phyloP scores from a whole-genome alignment of 2,888 invertebrate species.

The Apamea monoglypha region DNA sequence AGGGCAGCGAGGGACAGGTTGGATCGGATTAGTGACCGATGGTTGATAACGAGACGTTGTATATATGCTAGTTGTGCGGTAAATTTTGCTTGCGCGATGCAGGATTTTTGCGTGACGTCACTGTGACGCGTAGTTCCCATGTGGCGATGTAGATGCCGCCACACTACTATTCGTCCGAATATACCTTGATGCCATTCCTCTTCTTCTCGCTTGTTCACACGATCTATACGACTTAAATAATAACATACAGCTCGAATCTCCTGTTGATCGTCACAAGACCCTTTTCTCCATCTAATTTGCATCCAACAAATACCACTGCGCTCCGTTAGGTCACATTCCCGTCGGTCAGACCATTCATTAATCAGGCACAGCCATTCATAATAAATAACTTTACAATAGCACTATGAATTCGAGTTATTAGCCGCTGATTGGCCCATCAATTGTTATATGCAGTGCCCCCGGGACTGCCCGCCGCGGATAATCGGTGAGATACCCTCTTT shows the following conservation, averaged over 20 bases:
- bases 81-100: too few relatives aligned
- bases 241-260: not conserved
- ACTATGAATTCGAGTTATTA: constrained; percentile 70
- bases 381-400: constrained; percentile 63
- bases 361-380: constrained; percentile 47
- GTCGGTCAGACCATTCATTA: constrained; percentile 56
- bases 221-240: not conserved
- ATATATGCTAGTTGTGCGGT: too few relatives aligned
- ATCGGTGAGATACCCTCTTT: constrained; percentile 60
- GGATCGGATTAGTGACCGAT: too few relatives aligned
- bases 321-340: constrained; percentile 37
- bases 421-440: constrained; percentile 77
- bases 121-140: too few relatives aligned
- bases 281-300: constrained; percentile 13
- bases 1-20: too few relatives aligned
- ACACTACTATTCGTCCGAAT: not conserved
- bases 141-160: not conserved
- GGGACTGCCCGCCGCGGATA: constrained; percentile 69
- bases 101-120: too few relatives aligned
- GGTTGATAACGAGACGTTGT: too few relatives aligned
- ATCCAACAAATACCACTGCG: constrained; percentile 9
- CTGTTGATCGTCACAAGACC: not conserved
- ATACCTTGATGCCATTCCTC: not conserved
- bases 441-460: constrained; percentile 72
- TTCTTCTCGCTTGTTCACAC: not conserved